Evolutionary conservation across 2,113 vertebrate genomes (phyloP).

Genomic region (Cyanocitta stelleri): DNA sequence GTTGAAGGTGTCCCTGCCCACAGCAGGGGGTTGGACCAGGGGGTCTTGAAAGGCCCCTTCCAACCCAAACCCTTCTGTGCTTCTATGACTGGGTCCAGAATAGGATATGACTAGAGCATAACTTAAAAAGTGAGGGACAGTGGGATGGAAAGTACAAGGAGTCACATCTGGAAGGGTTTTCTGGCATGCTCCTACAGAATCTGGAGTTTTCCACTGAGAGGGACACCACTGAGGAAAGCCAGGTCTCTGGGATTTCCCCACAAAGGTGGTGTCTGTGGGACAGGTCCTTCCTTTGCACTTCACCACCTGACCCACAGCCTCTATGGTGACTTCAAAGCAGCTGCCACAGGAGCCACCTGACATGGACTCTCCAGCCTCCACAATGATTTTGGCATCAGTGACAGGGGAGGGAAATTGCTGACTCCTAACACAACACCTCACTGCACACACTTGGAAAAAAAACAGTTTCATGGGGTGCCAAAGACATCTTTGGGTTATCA

Average conservation of each 20-base stretch:
- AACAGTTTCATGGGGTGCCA: rapidly evolving
- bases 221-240: not conserved
- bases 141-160: rapidly evolving
- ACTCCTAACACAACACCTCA: not conserved
- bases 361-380: not conserved
- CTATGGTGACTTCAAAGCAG: not conserved
- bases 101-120: rapidly evolving
- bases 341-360: not conserved
- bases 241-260: not conserved
- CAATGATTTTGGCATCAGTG: not conserved
- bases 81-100: not conserved
- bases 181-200: rapidly evolving
- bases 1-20: not conserved
- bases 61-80: not conserved
- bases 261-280: no score
- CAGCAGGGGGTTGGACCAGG: rapidly evolving
- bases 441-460: not conserved
- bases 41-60: rapidly evolving
- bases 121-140: not conserved
- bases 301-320: not conserved
- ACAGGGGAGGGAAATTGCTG: not conserved
- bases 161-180: not conserved
- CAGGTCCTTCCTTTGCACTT: not conserved
- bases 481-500: not conserved
- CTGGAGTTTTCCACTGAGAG: not conserved